Evolutionary conservation across 2,797 vertebrate genomes (phyloP).

Genomic region (Synanceia verrucosa): DNA sequence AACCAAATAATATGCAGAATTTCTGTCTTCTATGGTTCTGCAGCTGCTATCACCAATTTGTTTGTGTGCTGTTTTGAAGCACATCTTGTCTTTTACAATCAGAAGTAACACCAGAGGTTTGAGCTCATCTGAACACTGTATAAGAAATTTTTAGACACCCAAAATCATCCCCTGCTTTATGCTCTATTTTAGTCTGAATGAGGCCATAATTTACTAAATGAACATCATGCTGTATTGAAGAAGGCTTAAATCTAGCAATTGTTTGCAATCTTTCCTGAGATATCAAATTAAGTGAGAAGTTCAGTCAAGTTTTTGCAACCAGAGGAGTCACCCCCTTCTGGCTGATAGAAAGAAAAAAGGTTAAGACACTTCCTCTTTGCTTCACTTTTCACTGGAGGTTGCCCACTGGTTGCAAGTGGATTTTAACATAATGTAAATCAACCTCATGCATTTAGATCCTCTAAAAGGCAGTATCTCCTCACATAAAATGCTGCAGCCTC

Average conservation of each 20-base stretch:
- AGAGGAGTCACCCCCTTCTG: neutral
- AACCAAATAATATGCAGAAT: neutral
- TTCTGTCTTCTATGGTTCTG: neutral
- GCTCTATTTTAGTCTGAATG: no score
- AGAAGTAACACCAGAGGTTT: neutral
- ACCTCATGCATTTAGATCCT: neutral
- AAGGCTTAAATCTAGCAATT: no score
- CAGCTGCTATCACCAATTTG: neutral
- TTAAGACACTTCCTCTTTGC: neutral
- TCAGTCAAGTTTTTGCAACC: neutral
- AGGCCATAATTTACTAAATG: no score
- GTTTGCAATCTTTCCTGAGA: no score
- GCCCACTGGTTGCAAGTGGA: neutral
- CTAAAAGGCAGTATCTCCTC: neutral
- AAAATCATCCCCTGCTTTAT: no score
- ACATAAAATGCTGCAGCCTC: neutral
- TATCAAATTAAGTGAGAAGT: no score
- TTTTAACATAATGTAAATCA: neutral
- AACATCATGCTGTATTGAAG: no score
- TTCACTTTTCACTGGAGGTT: neutral
- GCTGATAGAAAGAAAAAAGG: neutral
- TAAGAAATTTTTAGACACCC: neutral
- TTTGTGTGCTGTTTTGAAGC: neutral
- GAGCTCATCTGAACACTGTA: neutral
- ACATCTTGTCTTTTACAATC: neutral